Conservation (phyloP, 2,113 vertebrate genomes). For the Recurvirostra avosetta region DNA sequence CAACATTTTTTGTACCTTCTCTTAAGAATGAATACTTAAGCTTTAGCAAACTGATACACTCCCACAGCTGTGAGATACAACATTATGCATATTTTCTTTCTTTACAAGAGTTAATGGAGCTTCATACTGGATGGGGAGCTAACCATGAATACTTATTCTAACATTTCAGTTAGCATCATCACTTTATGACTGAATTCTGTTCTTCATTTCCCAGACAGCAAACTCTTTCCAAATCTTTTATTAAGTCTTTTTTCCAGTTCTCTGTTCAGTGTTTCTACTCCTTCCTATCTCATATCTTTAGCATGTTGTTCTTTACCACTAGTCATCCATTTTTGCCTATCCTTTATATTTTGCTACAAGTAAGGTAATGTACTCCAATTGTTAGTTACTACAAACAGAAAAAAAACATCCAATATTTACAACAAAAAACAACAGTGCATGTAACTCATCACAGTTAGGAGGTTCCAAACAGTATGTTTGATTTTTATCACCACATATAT, state of each 20-base stretch:
- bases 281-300: background rate
- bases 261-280: background rate
- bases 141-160: background rate
- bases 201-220: background rate
- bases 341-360: background rate
- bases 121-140: background rate
- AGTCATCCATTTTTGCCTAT: background rate
- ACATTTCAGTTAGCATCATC: background rate
- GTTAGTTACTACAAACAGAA: background rate
- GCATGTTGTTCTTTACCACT: background rate
- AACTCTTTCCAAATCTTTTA: background rate
- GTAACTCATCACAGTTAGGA: background rate
- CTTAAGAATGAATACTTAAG: background rate
- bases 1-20: background rate
- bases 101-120: background rate
- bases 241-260: background rate
- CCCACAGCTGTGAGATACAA: background rate
- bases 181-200: background rate
- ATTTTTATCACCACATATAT: background rate
- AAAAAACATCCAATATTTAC: background rate
- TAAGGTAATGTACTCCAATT: background rate
- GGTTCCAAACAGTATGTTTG: background rate
- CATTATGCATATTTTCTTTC: background rate
- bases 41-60: background rate
- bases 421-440: background rate